Evolutionary conservation across 2,797 vertebrate species (phyloP).

Genomic region (Siniperca scherzeri): DNA sequence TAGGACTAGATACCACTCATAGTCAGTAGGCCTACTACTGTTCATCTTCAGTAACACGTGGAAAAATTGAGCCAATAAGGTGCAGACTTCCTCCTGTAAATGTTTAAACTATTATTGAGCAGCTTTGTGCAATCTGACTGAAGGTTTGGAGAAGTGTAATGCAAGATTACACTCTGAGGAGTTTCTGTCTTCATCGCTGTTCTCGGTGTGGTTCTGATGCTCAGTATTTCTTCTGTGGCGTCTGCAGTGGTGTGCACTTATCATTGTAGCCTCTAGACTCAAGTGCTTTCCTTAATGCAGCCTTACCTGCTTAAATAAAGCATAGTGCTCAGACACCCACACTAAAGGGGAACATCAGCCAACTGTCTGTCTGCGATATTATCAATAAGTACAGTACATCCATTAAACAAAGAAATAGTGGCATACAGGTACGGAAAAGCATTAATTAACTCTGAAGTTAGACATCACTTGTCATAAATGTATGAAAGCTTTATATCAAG

Average conservation of each 20-base stretch:
- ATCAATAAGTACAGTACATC: neutral
- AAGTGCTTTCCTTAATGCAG: neutral
- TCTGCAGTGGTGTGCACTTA: neutral
- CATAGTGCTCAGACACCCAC: neutral
- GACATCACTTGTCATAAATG: too few relatives aligned
- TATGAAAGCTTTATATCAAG: too few relatives aligned
- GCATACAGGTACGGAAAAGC: neutral
- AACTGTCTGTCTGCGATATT: neutral
- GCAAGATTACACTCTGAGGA: neutral
- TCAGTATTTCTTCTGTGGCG: neutral
- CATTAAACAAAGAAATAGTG: neutral
- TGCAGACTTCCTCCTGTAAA: neutral
- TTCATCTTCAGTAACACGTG: neutral
- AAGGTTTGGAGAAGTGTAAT: neutral
- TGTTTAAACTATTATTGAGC: too few relatives aligned
- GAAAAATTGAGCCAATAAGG: neutral
- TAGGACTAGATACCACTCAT: too few relatives aligned
- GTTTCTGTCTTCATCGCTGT: neutral
- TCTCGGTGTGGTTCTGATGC: neutral
- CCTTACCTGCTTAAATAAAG: slow-evolving; percentile 9
- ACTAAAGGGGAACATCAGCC: neutral
- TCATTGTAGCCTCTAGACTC: neutral
- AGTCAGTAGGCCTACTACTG: neutral
- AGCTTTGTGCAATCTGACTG: neutral
- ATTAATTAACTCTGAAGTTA: too few relatives aligned